Evolutionary conservation across 1,140 invertebrate genomes (phyloP).

Genomic region (Lerema accius): DNA sequence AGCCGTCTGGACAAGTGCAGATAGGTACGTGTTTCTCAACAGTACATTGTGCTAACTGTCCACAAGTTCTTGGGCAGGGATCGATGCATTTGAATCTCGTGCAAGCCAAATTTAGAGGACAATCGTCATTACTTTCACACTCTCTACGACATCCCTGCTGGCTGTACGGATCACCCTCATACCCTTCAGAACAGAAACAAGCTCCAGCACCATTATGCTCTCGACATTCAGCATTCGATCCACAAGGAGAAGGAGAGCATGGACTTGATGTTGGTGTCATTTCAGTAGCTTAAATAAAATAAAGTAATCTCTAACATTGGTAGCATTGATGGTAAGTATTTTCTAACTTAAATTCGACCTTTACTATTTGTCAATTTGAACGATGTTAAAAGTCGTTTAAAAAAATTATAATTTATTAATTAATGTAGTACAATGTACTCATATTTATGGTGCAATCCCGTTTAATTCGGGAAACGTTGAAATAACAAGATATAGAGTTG

Average conservation of each 20-base stretch:
- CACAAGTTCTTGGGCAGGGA: conserved; percentile 90
- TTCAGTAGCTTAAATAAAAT: conserved; percentile 68
- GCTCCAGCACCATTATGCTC: conserved; percentile 86
- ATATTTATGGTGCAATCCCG: too few relatives aligned
- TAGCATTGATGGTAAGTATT: too few relatives aligned
- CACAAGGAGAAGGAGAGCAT: conserved; percentile 88
- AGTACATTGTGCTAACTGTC: conserved; percentile 88
- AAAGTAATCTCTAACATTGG: too few relatives aligned
- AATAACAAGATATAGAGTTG: too few relatives aligned
- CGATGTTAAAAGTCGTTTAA: too few relatives aligned
- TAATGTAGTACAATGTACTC: too few relatives aligned
- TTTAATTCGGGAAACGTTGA: too few relatives aligned
- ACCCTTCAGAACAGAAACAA: conserved; percentile 87
- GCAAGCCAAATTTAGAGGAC: conserved; percentile 86
- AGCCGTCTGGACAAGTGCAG: conserved; percentile 89
- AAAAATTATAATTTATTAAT: conserved; percentile 19
- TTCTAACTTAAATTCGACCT: too few relatives aligned
- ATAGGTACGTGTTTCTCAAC: conserved; percentile 89
- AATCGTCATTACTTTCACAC: conserved; percentile 90
- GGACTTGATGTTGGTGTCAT: conserved; percentile 82
- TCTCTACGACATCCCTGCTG: conserved; percentile 88
- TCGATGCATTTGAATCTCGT: conserved; percentile 90
- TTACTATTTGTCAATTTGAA: too few relatives aligned
- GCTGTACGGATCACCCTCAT: conserved; percentile 88
- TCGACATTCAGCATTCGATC: conserved; percentile 86